These are phyloP conservation scores for Branchinecta lindahli DNA, from an alignment of 1,140 invertebrate genomes.

Conservation along the genomic window DNA sequence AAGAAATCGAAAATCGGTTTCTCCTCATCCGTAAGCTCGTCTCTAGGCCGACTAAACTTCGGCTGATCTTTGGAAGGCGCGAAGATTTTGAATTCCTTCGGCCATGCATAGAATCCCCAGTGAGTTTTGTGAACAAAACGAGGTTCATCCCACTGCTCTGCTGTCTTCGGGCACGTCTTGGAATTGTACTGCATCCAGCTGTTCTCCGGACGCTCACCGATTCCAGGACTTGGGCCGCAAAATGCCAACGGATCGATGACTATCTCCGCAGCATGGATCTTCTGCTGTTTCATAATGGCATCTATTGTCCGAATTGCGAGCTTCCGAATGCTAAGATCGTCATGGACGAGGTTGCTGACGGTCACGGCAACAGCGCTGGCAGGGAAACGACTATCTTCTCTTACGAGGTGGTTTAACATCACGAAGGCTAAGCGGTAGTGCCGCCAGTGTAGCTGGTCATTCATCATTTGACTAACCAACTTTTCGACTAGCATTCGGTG, in stretches of 20 bases:
- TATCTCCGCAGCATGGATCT: conserved; percentile 47
- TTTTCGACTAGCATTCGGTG: conserved; percentile 2
- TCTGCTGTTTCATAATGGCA: conserved; percentile 57
- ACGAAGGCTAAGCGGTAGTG: conserved; percentile 54
- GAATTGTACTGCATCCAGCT: conserved; percentile 54
- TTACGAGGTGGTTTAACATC: conserved; percentile 50
- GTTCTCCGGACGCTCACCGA: conserved; percentile 47
- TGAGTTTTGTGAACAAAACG: conserved; percentile 50
- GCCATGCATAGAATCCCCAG: conserved; percentile 68
- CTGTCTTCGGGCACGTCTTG: conserved; percentile 38
- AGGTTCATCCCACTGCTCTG: conserved; percentile 54
- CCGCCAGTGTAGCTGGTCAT: conserved; percentile 46
- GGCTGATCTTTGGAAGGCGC: conserved; percentile 46
- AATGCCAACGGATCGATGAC: conserved; percentile 35
- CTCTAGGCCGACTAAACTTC: conserved; percentile 33
- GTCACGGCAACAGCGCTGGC: conserved; percentile 47
- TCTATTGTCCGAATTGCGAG: conserved; percentile 41
- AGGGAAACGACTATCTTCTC: conserved; percentile 49
- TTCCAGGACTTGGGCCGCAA: conserved; percentile 22
- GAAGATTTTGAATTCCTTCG: conserved; percentile 45
- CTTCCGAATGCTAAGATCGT: conserved; percentile 53
- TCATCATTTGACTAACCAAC: conserved; percentile 6
- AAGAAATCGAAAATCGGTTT: conserved; percentile 52
- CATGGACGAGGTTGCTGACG: conserved; percentile 49
- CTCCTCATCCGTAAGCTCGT: conserved; percentile 42